Evolutionary conservation across 2,797 vertebrate genomes (phyloP), one percentile per base, ranked within the genome.

Genomic region (Schizopygopsis malacanthus): DNA sequence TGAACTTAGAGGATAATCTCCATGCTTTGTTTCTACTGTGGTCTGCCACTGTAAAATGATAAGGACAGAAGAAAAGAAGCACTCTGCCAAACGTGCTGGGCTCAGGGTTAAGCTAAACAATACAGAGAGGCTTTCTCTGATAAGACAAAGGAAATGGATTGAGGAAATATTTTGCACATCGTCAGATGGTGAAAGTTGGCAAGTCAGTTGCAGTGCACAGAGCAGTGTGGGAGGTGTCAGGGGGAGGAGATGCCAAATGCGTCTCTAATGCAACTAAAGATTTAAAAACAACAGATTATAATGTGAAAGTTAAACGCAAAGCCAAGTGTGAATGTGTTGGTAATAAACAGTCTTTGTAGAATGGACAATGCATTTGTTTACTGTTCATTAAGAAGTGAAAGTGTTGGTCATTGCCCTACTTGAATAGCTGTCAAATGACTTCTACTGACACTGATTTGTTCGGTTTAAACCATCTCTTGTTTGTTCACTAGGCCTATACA

Each of bases 91-190:
- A 71, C 12, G 50, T 84, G 52, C 65, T 15, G 13, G 39, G 72
- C 56, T 82, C 73, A 50, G 69, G 71, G 50, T 77, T 83, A 87
- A 87, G 54, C 45, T 85, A 47, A 87, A 73, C 73, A 88, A 80
- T 25, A 79, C 76, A 25, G 43, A 73, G 50, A 80, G 43, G 70
- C 69, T 83, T 82, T 81, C 82, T 83, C 70, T 77, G 80, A 89
- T 87, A 87, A 87, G 80, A 87, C 63, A 90, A 89, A 87, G 87
- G 87, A 90, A 90, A 87, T 86, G 81, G 88, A 88, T 54, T 59
- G 77, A 52, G 85, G 61, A 88, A 88, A 86, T 73, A 85, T 87
- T 86, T 86, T 89, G 65, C 86, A 87, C 84, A 85, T 89, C 86
- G 83, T 90, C 81, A 88, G 76, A 84, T 85, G 77, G 84, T 52